Conservation (phyloP, 2,797 vertebrate genomes). For the Halcyon badia region DNA sequence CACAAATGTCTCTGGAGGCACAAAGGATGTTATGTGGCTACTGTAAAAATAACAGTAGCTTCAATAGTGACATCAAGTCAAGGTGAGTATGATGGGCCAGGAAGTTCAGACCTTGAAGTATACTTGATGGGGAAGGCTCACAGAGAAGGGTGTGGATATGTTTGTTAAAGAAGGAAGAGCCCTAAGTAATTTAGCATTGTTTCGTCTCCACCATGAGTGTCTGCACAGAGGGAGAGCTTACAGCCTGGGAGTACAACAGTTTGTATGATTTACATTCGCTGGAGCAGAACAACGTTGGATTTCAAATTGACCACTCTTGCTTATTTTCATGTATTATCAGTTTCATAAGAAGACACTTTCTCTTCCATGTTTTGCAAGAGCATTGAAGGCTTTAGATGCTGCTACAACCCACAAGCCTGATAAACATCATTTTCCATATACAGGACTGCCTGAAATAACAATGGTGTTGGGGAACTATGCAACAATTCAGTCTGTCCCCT, state of each 20-base stretch:
- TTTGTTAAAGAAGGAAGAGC: neutral
- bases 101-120: neutral
- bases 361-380: neutral
- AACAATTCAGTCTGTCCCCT: neutral
- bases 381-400: neutral
- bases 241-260: neutral
- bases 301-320: neutral
- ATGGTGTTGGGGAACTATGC: neutral
- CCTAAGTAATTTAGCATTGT: neutral
- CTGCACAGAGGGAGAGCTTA: neutral
- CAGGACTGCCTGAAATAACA: neutral
- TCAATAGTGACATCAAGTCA: neutral
- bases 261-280: neutral
- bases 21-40: neutral
- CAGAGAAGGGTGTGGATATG: neutral
- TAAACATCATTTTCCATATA: neutral
- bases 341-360: neutral
- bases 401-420: neutral
- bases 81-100: neutral
- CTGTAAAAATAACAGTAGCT: too few species aligned
- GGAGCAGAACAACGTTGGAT: neutral
- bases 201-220: rapidly evolving
- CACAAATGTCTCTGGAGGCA: neutral
- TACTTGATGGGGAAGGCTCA: neutral
- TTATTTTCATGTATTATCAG: neutral